Evolutionary conservation across 2,113 vertebrate genomes (phyloP), one percentile per base, ranked within the genome.

Genomic region (Sapajus apella): DNA sequence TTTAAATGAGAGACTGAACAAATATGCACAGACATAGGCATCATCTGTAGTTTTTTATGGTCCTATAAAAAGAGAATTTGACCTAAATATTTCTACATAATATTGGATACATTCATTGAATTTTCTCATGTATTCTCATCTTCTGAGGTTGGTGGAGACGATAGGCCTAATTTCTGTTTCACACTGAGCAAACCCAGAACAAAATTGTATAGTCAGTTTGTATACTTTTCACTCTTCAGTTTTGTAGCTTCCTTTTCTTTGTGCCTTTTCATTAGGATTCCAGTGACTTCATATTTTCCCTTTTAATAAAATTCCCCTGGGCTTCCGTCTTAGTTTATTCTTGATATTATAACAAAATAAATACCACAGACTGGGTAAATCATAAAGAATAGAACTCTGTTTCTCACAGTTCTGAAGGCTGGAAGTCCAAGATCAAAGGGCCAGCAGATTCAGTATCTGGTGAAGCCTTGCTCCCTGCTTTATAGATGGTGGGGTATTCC

Each of bases 71-170:
- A 37, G 12, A 8, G 35, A 88, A 50, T 52, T 40, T 83, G 23
- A 14, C 18, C 8, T 82, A 50, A 58, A 30, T 12, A 61, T 47
- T 61, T 95, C 9, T 72, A 45, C 6, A 27, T 43, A 27, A 68
- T n/a, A 37, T 9, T 23, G 3, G 23, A 6, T 4, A 16, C 1
- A 35, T 5, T 58, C n/a, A 10, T 3, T 61, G 0, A 52, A 70
- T 12, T 66, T 13, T 72, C 8, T 6, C 21, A 37, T 14, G 25
- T 35, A 76, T 90, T 94, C n/a, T 68, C 6, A 25, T 52, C 82
- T 56, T 55, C 35, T 50, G 37, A 83, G 47, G n/a, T 76, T 52
- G 12, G 25, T 13, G 13, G 23, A 56, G 12, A 66, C 20, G 23
- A 52, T 25, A 58, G 47, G 47, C 1, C 20, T 25, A 23, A 70